Conservation (phyloP, 2,113 vertebrate genomes). For the Pelecanus crispus region DNA sequence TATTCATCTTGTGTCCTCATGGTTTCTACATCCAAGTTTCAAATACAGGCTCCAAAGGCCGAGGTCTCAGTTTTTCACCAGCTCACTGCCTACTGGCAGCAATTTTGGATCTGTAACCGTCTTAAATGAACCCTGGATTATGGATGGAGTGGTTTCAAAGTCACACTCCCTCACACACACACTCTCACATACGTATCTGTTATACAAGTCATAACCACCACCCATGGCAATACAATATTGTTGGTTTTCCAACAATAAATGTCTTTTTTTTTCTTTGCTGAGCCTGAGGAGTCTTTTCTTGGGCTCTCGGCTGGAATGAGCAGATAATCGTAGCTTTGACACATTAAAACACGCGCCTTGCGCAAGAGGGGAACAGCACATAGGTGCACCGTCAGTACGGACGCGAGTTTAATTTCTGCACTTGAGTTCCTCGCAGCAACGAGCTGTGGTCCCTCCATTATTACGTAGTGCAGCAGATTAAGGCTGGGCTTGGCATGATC, state of each 20-base stretch:
- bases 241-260: background rate
- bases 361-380: background rate
- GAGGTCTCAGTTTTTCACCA: background rate
- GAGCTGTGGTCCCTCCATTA: background rate
- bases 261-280: background rate
- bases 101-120: background rate
- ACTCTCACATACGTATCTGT: background rate
- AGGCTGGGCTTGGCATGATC: background rate
- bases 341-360: rapidly evolving
- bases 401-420: background rate
- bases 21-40: background rate
- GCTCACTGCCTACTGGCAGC: background rate
- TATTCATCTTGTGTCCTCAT: background rate
- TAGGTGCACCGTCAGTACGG: background rate
- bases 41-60: background rate
- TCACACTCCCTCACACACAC: too few species aligned
- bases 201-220: background rate
- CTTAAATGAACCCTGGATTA: background rate
- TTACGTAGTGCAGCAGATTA: background rate
- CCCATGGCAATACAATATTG: background rate
- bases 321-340: background rate
- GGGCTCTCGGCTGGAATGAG: background rate
- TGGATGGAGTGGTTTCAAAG: background rate
- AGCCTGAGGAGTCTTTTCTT: background rate
- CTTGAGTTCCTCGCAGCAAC: background rate